Percentiles rank a stretch among this genome's conserved stretches.
phyloP scores from a whole-genome alignment of 2,113 vertebrate species.

The Myrmophylax atrothorax region DNA sequence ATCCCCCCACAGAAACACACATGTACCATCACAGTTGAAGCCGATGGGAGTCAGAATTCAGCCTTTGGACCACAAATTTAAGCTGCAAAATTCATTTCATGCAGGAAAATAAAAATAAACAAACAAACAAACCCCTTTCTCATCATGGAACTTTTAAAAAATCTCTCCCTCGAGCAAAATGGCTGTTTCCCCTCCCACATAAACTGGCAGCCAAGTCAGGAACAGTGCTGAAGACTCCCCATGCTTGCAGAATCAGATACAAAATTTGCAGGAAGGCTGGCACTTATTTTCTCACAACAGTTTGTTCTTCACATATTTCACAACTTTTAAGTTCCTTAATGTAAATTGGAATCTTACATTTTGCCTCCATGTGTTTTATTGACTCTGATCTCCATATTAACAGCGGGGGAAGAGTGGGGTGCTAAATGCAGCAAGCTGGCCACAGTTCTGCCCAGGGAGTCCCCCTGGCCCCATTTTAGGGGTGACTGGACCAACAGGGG shows the following conservation, averaged over 20 bases:
- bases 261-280: conserved; percentile 72
- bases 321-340: conserved; percentile 71
- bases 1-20: neutral
- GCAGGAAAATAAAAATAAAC: conserved; percentile 45
- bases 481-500: neutral
- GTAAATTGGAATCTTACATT: conserved; percentile 67
- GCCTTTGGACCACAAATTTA: conserved; percentile 41
- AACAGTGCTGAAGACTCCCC: conserved; percentile 66
- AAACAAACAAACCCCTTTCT: conserved; percentile 61
- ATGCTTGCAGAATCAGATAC: conserved; percentile 61
- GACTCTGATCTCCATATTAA: conserved; percentile 62
- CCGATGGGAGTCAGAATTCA: neutral
- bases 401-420: neutral
- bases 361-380: conserved; percentile 69
- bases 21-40: neutral
- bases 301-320: conserved; percentile 74
- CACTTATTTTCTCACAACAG: conserved; percentile 74
- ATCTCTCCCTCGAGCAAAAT: conserved; percentile 65
- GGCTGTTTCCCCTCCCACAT: conserved; percentile 71
- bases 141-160: conserved; percentile 65
- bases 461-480: neutral
- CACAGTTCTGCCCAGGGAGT: neutral
- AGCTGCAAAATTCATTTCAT: conserved; percentile 45
- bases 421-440: conserved; percentile 34
- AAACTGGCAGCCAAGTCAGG: conserved; percentile 73